phyloP scores from a whole-genome alignment of 2,113 vertebrate genomes.

The Prochilodus magdalenae region DNA sequence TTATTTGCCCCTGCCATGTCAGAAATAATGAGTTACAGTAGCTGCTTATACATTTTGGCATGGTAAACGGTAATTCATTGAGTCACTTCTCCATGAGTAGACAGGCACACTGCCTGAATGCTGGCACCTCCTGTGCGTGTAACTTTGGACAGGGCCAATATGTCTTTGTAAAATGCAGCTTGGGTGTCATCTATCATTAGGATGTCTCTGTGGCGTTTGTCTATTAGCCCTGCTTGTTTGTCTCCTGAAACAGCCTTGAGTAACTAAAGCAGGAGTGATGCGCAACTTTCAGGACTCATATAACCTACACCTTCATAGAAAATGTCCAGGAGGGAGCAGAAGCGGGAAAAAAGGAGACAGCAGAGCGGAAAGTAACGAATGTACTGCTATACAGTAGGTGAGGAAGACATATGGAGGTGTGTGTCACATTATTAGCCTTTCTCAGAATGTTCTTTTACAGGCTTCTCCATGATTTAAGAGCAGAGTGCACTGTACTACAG shows the following conservation, averaged over 20 bases:
- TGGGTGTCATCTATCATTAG: constrained; percentile 45
- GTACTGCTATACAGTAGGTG: not conserved
- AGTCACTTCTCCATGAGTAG: constrained; percentile 12
- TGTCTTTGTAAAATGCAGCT: constrained; percentile 41
- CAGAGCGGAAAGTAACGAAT: not conserved
- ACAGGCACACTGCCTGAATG: constrained; percentile 6
- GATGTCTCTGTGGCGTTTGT: constrained; percentile 46
- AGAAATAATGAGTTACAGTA: constrained; percentile 20
- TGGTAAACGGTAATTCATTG: not conserved
- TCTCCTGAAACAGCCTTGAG: constrained; percentile 16
- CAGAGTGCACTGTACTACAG: not conserved
- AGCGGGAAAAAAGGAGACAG: not conserved
- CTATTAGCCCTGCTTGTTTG: constrained; percentile 20
- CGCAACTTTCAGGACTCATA: not conserved
- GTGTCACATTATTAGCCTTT: constrained; percentile 13
- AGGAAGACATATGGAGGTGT: constrained; percentile 7
- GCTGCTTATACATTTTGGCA: constrained; percentile 13
- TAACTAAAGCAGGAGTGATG: constrained; percentile 8
- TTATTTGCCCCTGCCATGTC: constrained; percentile 3
- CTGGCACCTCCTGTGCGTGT: constrained; percentile 18
- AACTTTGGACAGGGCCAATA: constrained; percentile 23
- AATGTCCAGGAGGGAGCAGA: not conserved
- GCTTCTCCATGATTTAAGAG: not conserved
- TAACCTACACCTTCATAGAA: not conserved
- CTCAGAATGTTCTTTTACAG: constrained; percentile 13